Base-by-base conservation (phyloP, 2,888 invertebrate species). In the Xiphydria camelus region DNA sequence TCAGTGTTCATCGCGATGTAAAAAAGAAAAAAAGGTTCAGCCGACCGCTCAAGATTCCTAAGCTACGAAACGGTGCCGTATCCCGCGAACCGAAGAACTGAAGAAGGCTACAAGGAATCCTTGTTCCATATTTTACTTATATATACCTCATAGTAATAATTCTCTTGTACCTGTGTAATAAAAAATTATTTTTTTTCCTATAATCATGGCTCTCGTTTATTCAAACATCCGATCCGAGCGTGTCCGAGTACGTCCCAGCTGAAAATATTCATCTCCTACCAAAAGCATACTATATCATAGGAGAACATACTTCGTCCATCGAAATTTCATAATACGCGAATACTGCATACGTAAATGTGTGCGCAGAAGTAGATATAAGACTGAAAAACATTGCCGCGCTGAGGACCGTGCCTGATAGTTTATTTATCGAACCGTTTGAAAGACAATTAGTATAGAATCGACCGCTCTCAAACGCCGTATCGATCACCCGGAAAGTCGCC, bases 141-240 rank as follows among this genome's bases (percentile, higher is more conserved):
- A 50, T 37, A 51, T 67, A 68, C 64, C 63, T 66, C 59, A 61
- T 61, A 58, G 47, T 55, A 51, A 54, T 53, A 49, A 50, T 57
- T 57, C 40, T 69, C 58, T 59, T 68, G 66, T 69, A 68, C 66
- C 64, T 68, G 68, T 68, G 57, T 49, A 68, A 67, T 68, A 66
- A 69, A 69, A 64, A 41, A 53, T 63, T 66, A 59, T 62, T 62
- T 67, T 66, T 64, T 54, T 46, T 49, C 6, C 18, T 29, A 15
- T 29, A 29, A 14, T 29, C 5, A 29, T 29, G 10, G 14, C 14
- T 41, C 6, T 21, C 20, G 2, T 32, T 41, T 5, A 41, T 41
- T 33, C 17, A 1, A 41, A 29, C 12, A 14, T 29, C n/a, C 15
- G 12, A 29, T 4, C 15, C 6, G 5, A 7, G 15, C 12, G 12